Evolutionary conservation across 2,113 vertebrate species (phyloP).

Genomic region (Saccopteryx bilineata): DNA sequence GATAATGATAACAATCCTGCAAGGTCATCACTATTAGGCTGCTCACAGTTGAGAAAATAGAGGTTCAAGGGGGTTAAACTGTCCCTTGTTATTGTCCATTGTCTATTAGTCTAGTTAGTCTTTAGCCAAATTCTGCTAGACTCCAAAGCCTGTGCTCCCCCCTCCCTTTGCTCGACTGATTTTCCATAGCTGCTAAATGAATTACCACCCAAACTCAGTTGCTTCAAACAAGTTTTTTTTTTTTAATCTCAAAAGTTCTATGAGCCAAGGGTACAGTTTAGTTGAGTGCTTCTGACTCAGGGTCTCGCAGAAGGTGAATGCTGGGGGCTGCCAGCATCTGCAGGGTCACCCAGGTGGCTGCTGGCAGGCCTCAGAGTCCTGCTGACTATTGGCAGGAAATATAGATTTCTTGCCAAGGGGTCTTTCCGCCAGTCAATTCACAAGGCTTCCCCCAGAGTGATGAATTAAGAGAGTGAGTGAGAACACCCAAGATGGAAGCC

Average conservation of each 20-base stretch:
- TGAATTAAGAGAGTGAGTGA: background rate
- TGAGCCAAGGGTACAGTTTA: background rate
- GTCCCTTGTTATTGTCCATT: background rate
- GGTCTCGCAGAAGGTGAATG: background rate
- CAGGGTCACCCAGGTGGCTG: background rate
- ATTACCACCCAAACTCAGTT: background rate
- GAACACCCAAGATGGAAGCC: background rate
- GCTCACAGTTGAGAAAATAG: constrained; percentile 3
- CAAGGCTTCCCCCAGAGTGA: background rate
- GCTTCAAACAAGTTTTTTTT: constrained; percentile 5
- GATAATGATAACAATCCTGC: background rate
- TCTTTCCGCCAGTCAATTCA: background rate
- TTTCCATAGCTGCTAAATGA: background rate
- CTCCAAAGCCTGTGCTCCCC: background rate
- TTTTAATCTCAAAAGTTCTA: background rate
- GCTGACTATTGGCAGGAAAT: background rate
- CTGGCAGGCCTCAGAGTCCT: background rate
- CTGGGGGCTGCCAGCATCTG: background rate
- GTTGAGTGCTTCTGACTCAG: background rate
- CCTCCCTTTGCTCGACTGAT: background rate
- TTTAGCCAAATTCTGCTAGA: background rate
- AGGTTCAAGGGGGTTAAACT: background rate
- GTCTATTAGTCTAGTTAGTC: background rate
- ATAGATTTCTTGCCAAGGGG: background rate
- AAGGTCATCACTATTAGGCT: background rate